Base-by-base conservation (phyloP, 1,140 invertebrate genomes). In the Drosophila rhopaloa region DNA sequence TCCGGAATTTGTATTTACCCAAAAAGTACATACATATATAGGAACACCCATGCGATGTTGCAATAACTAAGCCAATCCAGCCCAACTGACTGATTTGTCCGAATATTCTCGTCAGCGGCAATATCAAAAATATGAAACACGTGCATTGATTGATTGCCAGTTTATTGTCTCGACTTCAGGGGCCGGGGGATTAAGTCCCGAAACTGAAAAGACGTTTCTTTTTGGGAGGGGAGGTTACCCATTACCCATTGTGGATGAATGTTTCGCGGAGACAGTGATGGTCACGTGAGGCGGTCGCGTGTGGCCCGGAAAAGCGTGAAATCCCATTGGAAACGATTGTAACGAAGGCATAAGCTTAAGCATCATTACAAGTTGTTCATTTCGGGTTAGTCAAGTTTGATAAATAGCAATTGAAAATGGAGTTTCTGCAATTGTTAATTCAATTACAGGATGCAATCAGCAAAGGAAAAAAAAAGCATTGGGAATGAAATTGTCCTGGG, bases 121-220 rank as follows among this genome's bases (percentile, higher is more conserved):
- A 60, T 62, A 88, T 88, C 75, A 86, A 86, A 78, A 81, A 40
- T 43, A 76, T 60, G 41, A 76, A 75, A 43, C 44, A 66, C 50
- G 55, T 55, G 48, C 81, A 90, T 81, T 88, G 84, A 88, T 88
- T 88, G 84, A 88, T 88, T 80, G 84, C 76, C 80, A 62, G 67
- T 57, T 60, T 82, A 62, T 61, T 78, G 66, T 73, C 43, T 43
- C 48, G 43, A 40, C 13, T 47, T 37, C 29, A 32, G 19, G 16
- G 19, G 41, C 35, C 16, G n/a, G 63, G 67, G 67, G 51, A 48
- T 71, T 71, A 71, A 19, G 37, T 41, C 47, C 63, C 53, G 24
- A 41, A 58, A 65, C 43, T 24, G n/a, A 56, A 57, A 65, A 70
- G 67, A 40, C 35, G 37, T 14, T 46, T 16, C 16, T 19, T 29